Evolutionary conservation across 1,140 invertebrate species (phyloP).

Genomic region (Bombus confusus): DNA sequence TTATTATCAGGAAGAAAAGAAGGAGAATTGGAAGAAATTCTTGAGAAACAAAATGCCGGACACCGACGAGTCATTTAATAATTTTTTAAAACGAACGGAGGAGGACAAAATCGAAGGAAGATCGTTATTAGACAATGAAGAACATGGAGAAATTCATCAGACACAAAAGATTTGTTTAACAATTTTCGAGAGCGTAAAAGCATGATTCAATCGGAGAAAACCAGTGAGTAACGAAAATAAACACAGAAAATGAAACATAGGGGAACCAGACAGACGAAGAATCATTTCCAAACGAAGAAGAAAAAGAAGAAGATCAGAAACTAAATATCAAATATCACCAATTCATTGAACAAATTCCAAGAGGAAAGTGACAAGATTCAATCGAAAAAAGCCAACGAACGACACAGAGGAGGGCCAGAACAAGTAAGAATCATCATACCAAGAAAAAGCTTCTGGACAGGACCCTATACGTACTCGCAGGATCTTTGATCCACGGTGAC

Average conservation of each 20-base stretch:
- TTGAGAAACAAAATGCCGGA: neutral
- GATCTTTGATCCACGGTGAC: slow-evolving; percentile 71
- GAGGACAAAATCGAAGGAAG: too few relatives aligned
- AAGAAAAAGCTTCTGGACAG: slow-evolving; percentile 53
- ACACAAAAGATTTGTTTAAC: too few relatives aligned
- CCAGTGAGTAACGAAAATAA: neutral
- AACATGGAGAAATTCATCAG: too few relatives aligned
- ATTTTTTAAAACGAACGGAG: neutral
- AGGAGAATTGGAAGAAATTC: neutral
- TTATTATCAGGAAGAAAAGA: too few relatives aligned
- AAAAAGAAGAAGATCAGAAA: neutral
- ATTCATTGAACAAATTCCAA: slow-evolving; percentile 54
- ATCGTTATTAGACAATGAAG: too few relatives aligned
- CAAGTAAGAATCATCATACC: neutral
- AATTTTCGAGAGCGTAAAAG: neutral
- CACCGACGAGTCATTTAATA: neutral
- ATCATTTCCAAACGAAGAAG: neutral
- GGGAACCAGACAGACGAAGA: neutral
- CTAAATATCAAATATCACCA: slow-evolving; percentile 32
- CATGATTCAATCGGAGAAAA: neutral
- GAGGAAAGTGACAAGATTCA: neutral
- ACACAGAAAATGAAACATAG: neutral
- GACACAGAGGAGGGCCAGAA: neutral
- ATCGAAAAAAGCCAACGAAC: neutral
- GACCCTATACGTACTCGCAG: slow-evolving; percentile 59